Evolutionary conservation across 2,797 vertebrate species (phyloP).

Genomic region (Sparidentex hasta): DNA sequence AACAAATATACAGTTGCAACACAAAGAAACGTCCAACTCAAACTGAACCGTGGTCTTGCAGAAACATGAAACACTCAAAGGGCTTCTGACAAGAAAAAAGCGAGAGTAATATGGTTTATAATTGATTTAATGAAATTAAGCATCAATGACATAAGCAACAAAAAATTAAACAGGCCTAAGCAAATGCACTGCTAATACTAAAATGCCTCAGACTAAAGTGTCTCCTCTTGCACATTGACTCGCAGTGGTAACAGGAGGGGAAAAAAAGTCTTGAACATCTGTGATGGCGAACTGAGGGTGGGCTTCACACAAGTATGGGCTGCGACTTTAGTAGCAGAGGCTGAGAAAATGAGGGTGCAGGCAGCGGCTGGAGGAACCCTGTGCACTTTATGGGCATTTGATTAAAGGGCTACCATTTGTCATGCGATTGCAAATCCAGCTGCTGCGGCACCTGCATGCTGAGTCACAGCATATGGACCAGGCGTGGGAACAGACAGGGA

Average conservation of each 20-base stretch:
- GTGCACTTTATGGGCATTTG: constrained; percentile 27
- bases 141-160: constrained; percentile 75
- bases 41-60: no score
- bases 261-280: constrained; percentile 1
- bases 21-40: no score
- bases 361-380: constrained; percentile 8
- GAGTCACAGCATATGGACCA: constrained; percentile 55
- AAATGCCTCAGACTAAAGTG: constrained; percentile 50
- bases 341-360: background rate
- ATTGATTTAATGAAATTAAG: constrained; percentile 77
- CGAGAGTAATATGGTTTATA: constrained; percentile 70
- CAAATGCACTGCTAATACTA: constrained; percentile 55
- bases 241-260: background rate
- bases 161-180: constrained; percentile 46
- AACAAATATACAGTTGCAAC: no score
- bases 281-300: background rate
- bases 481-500: constrained; percentile 32
- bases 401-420: constrained; percentile 46
- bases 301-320: background rate
- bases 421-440: constrained; percentile 53
- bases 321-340: constrained; percentile 9
- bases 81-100: constrained; percentile 66
- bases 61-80: constrained; percentile 24
- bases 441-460: constrained; percentile 40
- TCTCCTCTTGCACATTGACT: constrained; percentile 35